phyloP scores from a whole-genome alignment of 1,140 invertebrate genomes.

The Drosophila ambigua region DNA sequence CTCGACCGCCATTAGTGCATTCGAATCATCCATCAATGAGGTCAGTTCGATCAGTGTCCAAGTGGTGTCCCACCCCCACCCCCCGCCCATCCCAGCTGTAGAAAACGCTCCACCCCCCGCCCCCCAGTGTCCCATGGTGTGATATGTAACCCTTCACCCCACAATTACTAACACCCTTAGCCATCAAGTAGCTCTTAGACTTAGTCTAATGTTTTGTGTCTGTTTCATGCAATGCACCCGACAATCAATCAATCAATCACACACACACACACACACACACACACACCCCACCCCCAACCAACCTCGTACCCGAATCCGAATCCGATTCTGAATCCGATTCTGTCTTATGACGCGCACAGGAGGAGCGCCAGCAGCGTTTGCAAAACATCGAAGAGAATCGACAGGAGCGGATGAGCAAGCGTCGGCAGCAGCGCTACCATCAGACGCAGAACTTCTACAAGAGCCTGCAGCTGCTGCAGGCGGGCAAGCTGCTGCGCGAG shows the following conservation, averaged over 20 bases:
- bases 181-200: slow-evolving; percentile 19
- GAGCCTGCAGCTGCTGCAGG: slow-evolving; percentile 91
- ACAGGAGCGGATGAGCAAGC: slow-evolving; percentile 87
- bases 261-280: slow-evolving; percentile 13
- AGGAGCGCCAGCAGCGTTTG: slow-evolving; percentile 87
- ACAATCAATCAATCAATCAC: slow-evolving; percentile 13
- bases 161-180: slow-evolving; percentile 41
- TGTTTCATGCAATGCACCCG: slow-evolving; percentile 25
- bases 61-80: slow-evolving; percentile 21
- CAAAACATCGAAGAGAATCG: slow-evolving; percentile 89
- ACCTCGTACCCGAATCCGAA: no score
- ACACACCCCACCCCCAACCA: neutral
- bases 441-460: slow-evolving; percentile 90
- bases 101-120: no score
- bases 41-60: slow-evolving; percentile 73
- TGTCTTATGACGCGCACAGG: slow-evolving; percentile 84
- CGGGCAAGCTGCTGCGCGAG: slow-evolving; percentile 85
- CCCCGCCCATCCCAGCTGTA: no score
- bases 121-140: slow-evolving; percentile 10
- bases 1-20: slow-evolving; percentile 78
- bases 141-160: slow-evolving; percentile 12
- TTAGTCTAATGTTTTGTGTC: slow-evolving; percentile 49
- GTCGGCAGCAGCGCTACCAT: slow-evolving; percentile 88
- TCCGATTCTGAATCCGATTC: slow-evolving; percentile 12
- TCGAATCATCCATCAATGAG: slow-evolving; percentile 72